Percentiles rank a stretch among this genome's conserved stretches.
Conservation (phyloP, 2,888 invertebrate genomes). For the Dromius quadrimaculatus region DNA sequence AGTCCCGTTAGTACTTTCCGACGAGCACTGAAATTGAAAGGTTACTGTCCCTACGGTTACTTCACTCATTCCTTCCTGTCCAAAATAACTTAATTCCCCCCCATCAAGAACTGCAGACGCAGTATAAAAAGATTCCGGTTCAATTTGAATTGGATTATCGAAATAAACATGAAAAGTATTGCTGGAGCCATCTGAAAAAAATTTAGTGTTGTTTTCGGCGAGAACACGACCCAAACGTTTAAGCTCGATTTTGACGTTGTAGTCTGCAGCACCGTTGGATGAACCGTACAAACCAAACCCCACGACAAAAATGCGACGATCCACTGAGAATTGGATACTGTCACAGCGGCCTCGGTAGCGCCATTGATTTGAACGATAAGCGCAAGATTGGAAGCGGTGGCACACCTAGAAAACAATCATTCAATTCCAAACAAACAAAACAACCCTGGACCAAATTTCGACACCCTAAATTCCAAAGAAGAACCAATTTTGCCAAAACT, state of each 20-base stretch:
- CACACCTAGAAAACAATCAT: slow-evolving; percentile 78
- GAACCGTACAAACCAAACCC: slow-evolving; percentile 97
- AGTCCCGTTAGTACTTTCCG: slow-evolving; percentile 97
- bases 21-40: slow-evolving; percentile 97
- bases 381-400: slow-evolving; percentile 95
- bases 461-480: not conserved
- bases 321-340: slow-evolving; percentile 96
- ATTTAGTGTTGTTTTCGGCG: slow-evolving; percentile 92
- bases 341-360: slow-evolving; percentile 96
- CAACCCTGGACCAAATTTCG: not conserved
- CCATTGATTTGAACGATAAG: slow-evolving; percentile 97
- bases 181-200: slow-evolving; percentile 96
- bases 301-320: slow-evolving; percentile 94
- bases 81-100: slow-evolving; percentile 94
- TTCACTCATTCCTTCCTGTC: slow-evolving; percentile 96
- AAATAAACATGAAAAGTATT: slow-evolving; percentile 94
- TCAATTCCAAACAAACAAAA: too few species aligned
- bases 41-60: slow-evolving; percentile 93
- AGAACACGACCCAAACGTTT: slow-evolving; percentile 89
- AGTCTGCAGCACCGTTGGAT: slow-evolving; percentile 95
- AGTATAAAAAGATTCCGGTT: slow-evolving; percentile 94
- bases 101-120: slow-evolving; percentile 96
- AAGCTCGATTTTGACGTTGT: slow-evolving; percentile 93
- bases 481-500: too few species aligned
- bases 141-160: slow-evolving; percentile 88